phyloP scores from a whole-genome alignment of 2,113 vertebrate genomes.

The Corvus cornix region DNA sequence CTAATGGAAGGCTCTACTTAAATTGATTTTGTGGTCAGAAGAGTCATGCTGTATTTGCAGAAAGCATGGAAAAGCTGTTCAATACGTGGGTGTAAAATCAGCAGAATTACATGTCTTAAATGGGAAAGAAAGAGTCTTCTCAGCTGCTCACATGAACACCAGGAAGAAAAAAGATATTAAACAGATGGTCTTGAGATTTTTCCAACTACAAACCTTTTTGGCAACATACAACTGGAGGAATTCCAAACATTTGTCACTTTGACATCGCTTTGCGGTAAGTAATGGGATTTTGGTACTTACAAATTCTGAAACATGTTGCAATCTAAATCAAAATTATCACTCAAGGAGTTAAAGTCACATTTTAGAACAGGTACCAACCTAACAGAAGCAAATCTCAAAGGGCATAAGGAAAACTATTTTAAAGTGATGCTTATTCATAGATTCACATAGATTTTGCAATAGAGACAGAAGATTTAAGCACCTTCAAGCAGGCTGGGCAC shows the following conservation, averaged over 20 bases:
- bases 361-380: background rate
- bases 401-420: background rate
- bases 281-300: slow-evolving; percentile 16
- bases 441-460: background rate
- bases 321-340: background rate
- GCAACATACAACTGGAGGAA: slow-evolving; percentile 25
- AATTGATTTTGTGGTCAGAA: background rate
- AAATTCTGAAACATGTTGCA: background rate
- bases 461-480: background rate
- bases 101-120: slow-evolving; percentile 2
- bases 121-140: background rate
- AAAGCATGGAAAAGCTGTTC: slow-evolving; percentile 23
- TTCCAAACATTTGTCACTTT: slow-evolving; percentile 56
- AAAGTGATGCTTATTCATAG: background rate
- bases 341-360: background rate
- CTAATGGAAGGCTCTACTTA: background rate
- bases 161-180: background rate
- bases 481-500: background rate
- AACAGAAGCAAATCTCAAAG: background rate
- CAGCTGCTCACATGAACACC: slow-evolving; percentile 1
- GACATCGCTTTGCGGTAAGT: background rate
- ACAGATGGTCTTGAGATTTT: slow-evolving; percentile 60
- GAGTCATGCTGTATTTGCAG: background rate
- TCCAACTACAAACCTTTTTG: slow-evolving; percentile 53
- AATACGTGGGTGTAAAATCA: background rate